Base-by-base conservation (phyloP, 1,140 invertebrate species). In the Anastatus disparis region DNA sequence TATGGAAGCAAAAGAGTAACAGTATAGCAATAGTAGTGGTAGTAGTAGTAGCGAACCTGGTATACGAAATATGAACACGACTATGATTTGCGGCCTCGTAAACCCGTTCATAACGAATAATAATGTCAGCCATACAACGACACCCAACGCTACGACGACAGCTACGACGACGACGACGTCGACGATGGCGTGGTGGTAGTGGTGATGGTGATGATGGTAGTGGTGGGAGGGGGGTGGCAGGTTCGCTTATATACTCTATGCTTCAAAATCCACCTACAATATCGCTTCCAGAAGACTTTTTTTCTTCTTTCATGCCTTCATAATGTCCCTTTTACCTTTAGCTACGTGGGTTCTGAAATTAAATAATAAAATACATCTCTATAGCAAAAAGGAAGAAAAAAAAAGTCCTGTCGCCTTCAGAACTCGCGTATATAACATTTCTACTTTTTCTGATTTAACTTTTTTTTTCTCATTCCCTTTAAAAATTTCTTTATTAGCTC, bases 51-150 rank as follows among this genome's bases (percentile, higher is more conserved):
- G 40, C 40, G 58, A 4, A n/a, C 74, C 77, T 78, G 78, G 26
- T 77, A 81, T 85, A 85, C 82, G 81, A 86, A 86, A 86, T 86
- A 85, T 86, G 84, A 86, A 85, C 83, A 85, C 77, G 79, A 80
- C 73, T 80, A 84, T 86, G 84, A 86, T 86, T 86, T 86, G 84
- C 82, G 83, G 81, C 82, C 83, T 85, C 84, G 84, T 86, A 86
- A 86, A 86, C 82, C 81, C 83, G 82, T 85, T 85, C 82, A 85
- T 85, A 85, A 85, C 84, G 84, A 86, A 86, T 86, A 86, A 85
- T 85, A 86, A 86, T 86, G 83, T 86, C 84, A n/a, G n/a, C n/a
- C n/a, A n/a, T n/a, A n/a, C n/a, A n/a, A n/a, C n/a, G n/a, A n/a
- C n/a, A 85, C 82, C 79, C 75, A 9, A n/a, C 35, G 27, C 50